phyloP scores from a whole-genome alignment of 2,888 invertebrate species.

The Lymantria monacha region DNA sequence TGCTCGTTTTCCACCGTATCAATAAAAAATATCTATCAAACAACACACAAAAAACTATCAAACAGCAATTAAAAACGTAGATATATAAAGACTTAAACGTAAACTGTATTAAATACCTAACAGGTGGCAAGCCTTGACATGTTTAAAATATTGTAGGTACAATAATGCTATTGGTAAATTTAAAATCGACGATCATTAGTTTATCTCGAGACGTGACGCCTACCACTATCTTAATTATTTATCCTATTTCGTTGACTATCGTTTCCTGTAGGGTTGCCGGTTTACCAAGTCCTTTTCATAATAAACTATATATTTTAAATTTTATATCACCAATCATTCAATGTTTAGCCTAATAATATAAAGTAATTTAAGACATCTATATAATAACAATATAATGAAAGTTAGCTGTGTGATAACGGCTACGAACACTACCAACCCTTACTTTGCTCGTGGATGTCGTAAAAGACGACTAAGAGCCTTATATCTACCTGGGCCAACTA shows the following conservation, averaged over 20 bases:
- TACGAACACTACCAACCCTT: no score
- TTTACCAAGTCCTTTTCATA: not conserved
- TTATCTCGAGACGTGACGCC: constrained; percentile 49
- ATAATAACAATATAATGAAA: no score
- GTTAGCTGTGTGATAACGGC: no score
- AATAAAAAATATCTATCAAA: no score
- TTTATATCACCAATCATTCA: no score
- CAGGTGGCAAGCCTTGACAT: constrained; percentile 39
- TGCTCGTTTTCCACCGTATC: no score
- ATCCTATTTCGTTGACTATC: constrained; percentile 46
- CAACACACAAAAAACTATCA: not conserved
- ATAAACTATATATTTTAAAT: no score
- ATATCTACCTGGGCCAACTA: no score
- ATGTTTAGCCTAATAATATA: no score
- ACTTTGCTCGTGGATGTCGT: no score
- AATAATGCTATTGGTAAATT: constrained; percentile 17
- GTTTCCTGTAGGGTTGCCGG: constrained; percentile 18
- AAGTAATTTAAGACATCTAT: no score
- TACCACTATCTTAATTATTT: constrained; percentile 53
- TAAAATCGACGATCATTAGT: constrained; percentile 37
- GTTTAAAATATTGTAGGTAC: constrained; percentile 25
- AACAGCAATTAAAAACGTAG: not conserved
- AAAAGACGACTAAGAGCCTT: no score
- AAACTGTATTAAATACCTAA: constrained; percentile 11
- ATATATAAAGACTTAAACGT: constrained; percentile 1